Percentiles rank a stretch among this genome's conserved stretches.
Evolutionary conservation across 2,888 invertebrate genomes (phyloP).

Genomic region (Norana najaformis): DNA sequence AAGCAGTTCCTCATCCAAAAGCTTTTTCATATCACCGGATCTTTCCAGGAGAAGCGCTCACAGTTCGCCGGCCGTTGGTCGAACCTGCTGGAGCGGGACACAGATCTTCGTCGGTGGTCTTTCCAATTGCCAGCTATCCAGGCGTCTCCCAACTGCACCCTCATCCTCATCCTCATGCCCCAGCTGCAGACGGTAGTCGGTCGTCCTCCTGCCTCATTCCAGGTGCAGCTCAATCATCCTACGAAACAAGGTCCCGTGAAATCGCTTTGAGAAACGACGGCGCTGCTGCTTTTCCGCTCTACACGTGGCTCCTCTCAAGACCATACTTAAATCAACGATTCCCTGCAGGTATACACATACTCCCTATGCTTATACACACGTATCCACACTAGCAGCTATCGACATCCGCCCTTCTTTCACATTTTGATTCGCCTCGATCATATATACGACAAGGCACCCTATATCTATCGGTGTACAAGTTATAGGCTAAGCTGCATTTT

Average conservation of each 20-base stretch:
- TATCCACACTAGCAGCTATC: too few relatives aligned
- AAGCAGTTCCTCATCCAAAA: background rate
- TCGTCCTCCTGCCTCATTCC: background rate
- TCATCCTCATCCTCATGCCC: background rate
- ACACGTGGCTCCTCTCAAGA: slow-evolving; percentile 5
- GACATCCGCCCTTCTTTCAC: too few relatives aligned
- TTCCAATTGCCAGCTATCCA: background rate
- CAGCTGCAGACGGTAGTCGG: background rate
- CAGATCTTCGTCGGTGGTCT: background rate
- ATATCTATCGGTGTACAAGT: too few relatives aligned
- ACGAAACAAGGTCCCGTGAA: background rate
- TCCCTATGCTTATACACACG: too few relatives aligned
- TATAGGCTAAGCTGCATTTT: too few relatives aligned
- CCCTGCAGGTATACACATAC: background rate
- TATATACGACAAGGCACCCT: too few relatives aligned
- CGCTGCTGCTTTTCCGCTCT: background rate
- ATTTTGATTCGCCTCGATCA: too few relatives aligned
- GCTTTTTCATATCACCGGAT: background rate
- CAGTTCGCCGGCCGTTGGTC: background rate
- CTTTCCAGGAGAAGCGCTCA: background rate
- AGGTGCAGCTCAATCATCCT: background rate
- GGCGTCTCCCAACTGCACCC: too few relatives aligned
- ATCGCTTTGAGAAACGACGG: background rate
- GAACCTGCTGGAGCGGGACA: background rate
- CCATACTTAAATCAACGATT: background rate